phyloP scores from a whole-genome alignment of 2,113 vertebrate species.

The Prolemur simus region DNA sequence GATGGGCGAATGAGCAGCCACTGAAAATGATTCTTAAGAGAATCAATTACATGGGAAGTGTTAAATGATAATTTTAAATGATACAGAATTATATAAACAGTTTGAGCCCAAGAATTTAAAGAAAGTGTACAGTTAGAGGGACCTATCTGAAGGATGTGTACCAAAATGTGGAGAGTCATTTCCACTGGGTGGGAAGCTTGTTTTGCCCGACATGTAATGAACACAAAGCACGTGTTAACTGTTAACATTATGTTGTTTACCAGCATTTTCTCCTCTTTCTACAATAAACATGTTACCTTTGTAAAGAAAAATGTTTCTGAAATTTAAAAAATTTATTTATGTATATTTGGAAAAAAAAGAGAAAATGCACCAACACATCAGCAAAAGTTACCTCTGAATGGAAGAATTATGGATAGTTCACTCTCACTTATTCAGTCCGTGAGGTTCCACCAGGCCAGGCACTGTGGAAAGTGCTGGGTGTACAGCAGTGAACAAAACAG shows the following conservation, averaged over 20 bases:
- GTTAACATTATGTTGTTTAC: not conserved
- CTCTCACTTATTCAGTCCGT: not conserved
- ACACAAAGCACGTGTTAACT: not conserved
- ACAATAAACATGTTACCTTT: not conserved
- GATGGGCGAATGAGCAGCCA: not conserved
- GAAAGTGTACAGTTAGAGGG: not conserved
- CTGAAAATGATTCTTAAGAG: not conserved
- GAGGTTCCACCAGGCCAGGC: not conserved
- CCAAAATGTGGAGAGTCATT: not conserved
- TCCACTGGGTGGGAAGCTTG: not conserved
- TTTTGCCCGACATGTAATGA: not conserved
- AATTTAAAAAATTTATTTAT: not conserved
- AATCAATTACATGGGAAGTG: not conserved
- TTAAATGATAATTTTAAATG: not conserved
- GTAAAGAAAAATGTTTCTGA: not conserved
- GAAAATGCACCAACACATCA: not conserved
- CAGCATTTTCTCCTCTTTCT: not conserved
- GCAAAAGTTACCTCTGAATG: not conserved
- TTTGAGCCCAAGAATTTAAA: not conserved
- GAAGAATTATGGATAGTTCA: not conserved
- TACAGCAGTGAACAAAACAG: not conserved
- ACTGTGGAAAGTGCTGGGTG: not conserved
- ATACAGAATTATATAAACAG: constrained; percentile 22
- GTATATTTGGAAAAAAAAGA: not conserved
- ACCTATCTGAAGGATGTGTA: not conserved